A percentile compares a stretch with the other conserved stretches of the same genome.
These are phyloP conservation scores for Haemorhous mexicanus DNA, from an alignment of 2,113 vertebrate species.

Conservation along the genomic window DNA sequence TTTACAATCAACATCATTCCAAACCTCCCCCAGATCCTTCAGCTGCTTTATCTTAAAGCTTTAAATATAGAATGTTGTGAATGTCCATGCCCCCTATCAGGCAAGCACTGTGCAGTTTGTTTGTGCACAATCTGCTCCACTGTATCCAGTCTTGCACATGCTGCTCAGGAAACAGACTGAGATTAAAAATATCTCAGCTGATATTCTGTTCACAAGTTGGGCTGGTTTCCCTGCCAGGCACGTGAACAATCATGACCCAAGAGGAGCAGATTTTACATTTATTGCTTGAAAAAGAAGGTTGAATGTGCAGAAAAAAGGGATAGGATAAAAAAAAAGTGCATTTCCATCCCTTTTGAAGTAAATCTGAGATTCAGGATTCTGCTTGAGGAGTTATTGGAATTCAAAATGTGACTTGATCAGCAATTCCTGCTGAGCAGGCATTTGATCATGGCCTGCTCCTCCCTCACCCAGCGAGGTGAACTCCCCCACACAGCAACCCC, in stretches of 20 bases:
- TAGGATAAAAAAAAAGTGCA: accelerated
- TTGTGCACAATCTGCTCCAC: not conserved
- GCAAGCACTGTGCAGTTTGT: not conserved
- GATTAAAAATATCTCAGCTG: constrained; percentile 23
- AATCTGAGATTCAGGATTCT: not conserved
- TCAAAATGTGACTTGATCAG: not conserved
- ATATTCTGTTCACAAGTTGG: not conserved
- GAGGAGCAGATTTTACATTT: not conserved
- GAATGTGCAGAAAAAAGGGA: not conserved
- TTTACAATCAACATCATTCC: not conserved
- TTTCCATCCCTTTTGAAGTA: not conserved
- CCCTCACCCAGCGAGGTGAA: accelerated
- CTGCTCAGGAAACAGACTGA: not conserved
- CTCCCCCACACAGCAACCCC: not conserved
- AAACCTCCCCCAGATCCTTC: not conserved
- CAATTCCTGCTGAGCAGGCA: not conserved
- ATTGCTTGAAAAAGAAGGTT: not conserved
- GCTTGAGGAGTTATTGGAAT: not conserved
- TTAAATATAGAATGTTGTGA: not conserved
- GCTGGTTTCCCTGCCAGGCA: not conserved
- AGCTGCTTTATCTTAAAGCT: not conserved
- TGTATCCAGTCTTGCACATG: constrained; percentile 3
- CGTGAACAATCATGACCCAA: not conserved
- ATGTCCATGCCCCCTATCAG: not conserved
- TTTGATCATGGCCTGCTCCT: not conserved